phyloP scores from a whole-genome alignment of 37 sponge, comb jelly and placozoan species.

The Hormiphora californensis region DNA sequence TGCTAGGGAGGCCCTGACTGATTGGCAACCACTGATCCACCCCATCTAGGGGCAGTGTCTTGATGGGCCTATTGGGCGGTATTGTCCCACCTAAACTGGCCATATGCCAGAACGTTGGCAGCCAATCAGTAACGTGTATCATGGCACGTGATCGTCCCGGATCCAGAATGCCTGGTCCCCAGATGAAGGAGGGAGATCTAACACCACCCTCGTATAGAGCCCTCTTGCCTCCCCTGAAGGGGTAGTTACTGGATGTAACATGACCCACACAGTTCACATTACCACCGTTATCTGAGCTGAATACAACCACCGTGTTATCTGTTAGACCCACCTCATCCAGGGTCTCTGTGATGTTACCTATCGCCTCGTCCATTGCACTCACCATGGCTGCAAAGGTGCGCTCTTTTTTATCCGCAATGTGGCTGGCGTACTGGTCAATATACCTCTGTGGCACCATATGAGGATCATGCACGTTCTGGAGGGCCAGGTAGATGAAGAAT shows the following conservation, averaged over 20 bases:
- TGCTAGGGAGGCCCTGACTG: background rate
- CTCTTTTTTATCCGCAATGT: background rate
- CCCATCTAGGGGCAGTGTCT: conserved; percentile 30
- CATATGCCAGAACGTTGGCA: conserved; percentile 50
- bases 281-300: conserved; percentile 53
- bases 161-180: background rate
- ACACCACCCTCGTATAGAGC: conserved; percentile 46
- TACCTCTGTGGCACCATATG: conserved; percentile 11
- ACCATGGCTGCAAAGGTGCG: conserved; percentile 29
- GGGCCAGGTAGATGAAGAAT: conserved; percentile 49
- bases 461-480: conserved; percentile 28
- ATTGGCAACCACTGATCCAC: conserved; percentile 48
- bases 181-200: conserved; percentile 2
- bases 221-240: conserved; percentile 21
- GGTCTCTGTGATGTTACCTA: conserved; percentile 34
- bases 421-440: background rate
- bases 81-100: conserved; percentile 11
- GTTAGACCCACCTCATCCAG: background rate
- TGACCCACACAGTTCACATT: conserved; percentile 30
- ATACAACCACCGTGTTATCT: conserved; percentile 47
- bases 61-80: background rate
- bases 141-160: background rate
- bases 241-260: conserved; percentile 30
- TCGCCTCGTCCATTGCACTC: conserved; percentile 52
- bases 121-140: conserved; percentile 54